phyloP scores from a whole-genome alignment of 2,797 vertebrate genomes.

The Erithacus rubecula region DNA sequence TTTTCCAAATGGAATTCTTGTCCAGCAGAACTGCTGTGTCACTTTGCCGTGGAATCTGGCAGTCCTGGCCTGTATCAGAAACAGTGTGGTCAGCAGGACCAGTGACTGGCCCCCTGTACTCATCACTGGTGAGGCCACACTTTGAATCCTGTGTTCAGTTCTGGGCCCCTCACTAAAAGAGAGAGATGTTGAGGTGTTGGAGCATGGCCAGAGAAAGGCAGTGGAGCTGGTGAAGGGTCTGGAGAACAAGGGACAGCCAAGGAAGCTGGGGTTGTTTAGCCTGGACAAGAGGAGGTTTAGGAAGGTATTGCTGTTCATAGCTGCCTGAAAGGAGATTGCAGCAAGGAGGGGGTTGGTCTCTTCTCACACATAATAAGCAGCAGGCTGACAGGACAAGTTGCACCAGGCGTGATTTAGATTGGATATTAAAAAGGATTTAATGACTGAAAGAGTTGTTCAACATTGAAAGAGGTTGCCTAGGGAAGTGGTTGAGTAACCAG shows the following conservation, averaged over 20 bases:
- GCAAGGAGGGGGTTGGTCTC: rapidly evolving
- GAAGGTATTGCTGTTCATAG: too few species aligned
- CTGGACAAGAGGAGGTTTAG: background rate
- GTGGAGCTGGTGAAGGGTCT: background rate
- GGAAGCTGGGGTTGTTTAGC: background rate
- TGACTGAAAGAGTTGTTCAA: background rate
- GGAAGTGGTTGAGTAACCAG: background rate
- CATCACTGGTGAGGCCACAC: rapidly evolving
- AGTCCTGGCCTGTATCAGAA: background rate
- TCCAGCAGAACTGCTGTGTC: background rate
- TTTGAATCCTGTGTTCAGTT: background rate
- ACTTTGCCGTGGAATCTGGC: background rate
- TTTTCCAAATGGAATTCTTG: background rate
- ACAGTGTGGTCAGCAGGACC: background rate
- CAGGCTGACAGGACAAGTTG: background rate
- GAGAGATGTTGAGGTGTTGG: background rate
- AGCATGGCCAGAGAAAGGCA: background rate
- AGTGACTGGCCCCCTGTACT: background rate
- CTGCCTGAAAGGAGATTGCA: background rate
- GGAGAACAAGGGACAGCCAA: background rate
- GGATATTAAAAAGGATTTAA: background rate
- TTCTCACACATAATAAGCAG: background rate
- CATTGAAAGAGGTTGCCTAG: background rate
- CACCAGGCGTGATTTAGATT: background rate
- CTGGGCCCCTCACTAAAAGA: too few species aligned